These are phyloP conservation scores for Eufriesea mexicana DNA, from an alignment of 1,140 invertebrate species.

Conservation along the genomic window DNA sequence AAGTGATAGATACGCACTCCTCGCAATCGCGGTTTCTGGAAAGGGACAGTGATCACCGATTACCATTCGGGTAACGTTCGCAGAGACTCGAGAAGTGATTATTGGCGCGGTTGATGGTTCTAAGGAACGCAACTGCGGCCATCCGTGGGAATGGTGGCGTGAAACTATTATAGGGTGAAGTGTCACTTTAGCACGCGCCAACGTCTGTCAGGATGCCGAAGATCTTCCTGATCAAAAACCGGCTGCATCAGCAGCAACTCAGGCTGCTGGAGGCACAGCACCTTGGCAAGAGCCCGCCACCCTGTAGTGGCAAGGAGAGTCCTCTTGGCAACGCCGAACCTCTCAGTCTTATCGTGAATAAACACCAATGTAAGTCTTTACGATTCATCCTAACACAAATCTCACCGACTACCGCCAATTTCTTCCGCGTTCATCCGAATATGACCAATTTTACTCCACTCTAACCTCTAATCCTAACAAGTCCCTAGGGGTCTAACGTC, in stretches of 20 bases:
- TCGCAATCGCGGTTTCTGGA: neutral
- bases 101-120: conserved; percentile 33
- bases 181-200: conserved; percentile 43
- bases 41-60: neutral
- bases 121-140: conserved; percentile 4
- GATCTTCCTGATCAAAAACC: conserved; percentile 94
- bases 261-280: conserved; percentile 90
- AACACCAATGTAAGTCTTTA: conserved; percentile 79
- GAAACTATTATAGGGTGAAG: conserved; percentile 32
- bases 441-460: too few relatives aligned
- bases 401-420: too few relatives aligned
- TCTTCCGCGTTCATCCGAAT: too few relatives aligned
- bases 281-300: conserved; percentile 77
- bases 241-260: conserved; percentile 93
- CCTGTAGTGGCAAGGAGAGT: conserved; percentile 76
- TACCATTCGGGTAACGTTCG: too few relatives aligned
- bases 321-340: conserved; percentile 78
- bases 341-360: conserved; percentile 81
- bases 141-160: conserved; percentile 47
- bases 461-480: too few relatives aligned
- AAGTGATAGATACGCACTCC: neutral
- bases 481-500: too few relatives aligned
- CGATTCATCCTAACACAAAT: neutral
- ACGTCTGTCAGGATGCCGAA: conserved; percentile 88
- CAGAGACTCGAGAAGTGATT: neutral